Percentiles rank a stretch among this genome's conserved stretches.
phyloP scores from a whole-genome alignment of 92 coral and sea anemone species.

The Bergia sp. region DNA sequence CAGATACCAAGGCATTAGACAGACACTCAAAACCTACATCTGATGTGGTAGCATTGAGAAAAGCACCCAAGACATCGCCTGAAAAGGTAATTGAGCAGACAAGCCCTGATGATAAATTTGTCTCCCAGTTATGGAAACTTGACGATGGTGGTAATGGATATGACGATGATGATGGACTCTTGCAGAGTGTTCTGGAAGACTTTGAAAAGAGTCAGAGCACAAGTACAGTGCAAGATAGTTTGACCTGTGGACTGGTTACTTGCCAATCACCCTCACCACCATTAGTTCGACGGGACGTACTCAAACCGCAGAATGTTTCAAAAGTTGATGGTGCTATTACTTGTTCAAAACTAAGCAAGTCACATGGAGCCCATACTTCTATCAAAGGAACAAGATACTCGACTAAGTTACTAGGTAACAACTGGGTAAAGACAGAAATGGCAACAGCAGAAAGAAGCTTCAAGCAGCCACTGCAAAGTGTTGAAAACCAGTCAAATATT shows the following conservation, averaged over 20 bases:
- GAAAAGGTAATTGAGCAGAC: not conserved
- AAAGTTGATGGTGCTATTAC: not conserved
- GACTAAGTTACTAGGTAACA: not conserved
- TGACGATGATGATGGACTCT: constrained; percentile 53
- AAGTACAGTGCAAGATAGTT: not conserved
- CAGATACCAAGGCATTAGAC: not conserved
- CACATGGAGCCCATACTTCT: not conserved
- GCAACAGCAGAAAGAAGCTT: not conserved
- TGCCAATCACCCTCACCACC: constrained; percentile 10
- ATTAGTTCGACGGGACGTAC: not conserved
- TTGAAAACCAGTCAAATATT: not conserved
- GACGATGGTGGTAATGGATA: constrained; percentile 54
- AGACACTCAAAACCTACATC: not conserved
- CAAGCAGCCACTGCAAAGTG: not conserved
- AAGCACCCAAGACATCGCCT: constrained; percentile 20
- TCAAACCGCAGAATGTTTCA: not conserved
- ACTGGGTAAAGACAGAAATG: not conserved
- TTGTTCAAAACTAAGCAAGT: not conserved
- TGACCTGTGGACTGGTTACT: not conserved
- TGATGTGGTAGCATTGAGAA: not conserved
- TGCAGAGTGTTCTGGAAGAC: constrained; percentile 74
- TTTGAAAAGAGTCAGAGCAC: constrained; percentile 51
- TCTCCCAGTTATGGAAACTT: constrained; percentile 69
- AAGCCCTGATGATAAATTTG: constrained; percentile 31
- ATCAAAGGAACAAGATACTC: not conserved